These are phyloP conservation scores for Lasioglossum leucozonium DNA, from an alignment of 2,888 invertebrate genomes.

Conservation along the genomic window DNA sequence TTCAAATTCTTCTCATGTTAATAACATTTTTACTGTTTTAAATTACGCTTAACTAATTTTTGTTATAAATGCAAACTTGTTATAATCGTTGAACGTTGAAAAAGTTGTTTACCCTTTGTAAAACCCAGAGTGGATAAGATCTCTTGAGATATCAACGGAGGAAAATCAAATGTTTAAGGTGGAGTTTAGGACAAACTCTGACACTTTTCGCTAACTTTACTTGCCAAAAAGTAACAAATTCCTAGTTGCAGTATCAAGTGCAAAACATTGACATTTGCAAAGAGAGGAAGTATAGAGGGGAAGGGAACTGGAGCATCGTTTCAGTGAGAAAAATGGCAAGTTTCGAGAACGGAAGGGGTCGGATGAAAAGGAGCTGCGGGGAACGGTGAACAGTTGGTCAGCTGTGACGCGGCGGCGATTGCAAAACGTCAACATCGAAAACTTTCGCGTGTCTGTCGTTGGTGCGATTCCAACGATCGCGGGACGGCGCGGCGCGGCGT, in stretches of 20 bases:
- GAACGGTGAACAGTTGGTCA: slow-evolving; percentile 11
- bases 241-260: neutral
- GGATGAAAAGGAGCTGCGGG: neutral
- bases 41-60: too few species aligned
- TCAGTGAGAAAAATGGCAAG: neutral
- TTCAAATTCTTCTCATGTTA: too few species aligned
- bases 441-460: neutral
- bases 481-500: neutral
- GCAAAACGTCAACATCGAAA: slow-evolving; percentile 25
- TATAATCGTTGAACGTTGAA: too few species aligned
- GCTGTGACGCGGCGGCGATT: slow-evolving; percentile 23
- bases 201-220: neutral
- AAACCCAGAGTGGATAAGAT: too few species aligned
- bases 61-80: too few species aligned
- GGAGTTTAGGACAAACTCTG: too few species aligned
- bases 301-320: neutral
- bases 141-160: too few species aligned
- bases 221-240: neutral
- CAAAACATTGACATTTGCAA: neutral
- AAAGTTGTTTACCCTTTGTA: too few species aligned
- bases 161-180: too few species aligned
- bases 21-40: too few species aligned
- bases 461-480: slow-evolving; percentile 32
- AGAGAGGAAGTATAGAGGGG: neutral
- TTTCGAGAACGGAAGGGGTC: neutral